Base-by-base conservation (phyloP, 1,140 invertebrate genomes). In the Ladona fulva region DNA sequence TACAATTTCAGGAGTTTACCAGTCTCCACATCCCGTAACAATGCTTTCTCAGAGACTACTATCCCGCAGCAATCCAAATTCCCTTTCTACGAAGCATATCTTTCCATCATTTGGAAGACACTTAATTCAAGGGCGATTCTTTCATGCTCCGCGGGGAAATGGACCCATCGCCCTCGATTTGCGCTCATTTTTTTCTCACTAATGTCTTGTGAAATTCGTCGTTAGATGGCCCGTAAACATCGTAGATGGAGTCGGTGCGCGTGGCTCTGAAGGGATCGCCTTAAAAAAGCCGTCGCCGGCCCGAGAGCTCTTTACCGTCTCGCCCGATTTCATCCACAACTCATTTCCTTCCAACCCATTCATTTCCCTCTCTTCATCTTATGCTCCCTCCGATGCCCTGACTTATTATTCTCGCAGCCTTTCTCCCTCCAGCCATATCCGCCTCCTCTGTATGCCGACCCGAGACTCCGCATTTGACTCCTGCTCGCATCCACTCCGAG, bases 331-430 rank as follows among this genome's bases (percentile, higher is more conserved):
- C 52, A 66, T 66, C 52, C 52, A 66, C 52, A 66, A 66, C 16
- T 66, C 52, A 66, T 66, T 66, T 66, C n/a, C 52, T 66, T 66
- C 52, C 52, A 66, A 6, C 52, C 52, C 52, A 66, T 66, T 66
- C 52, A 66, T 66, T 66, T 66, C n/a, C 52, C 52, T 52, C 44
- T 19, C 44, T 66, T 19, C 52, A 66, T 66, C 52, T 66, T 22
- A 52, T 19, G 10, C 52, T 5, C 52, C 52, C 52, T 66, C 52
- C 52, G 52, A 19, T 66, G 16, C 52, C 52, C 52, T 16, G 16
- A 16, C n/a, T 16, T 22, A 22, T 66, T 22, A 19, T 22, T 19
- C 14, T 19, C 52, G 16, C 44, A 16, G 14, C 52, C 52, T 19
- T 66, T 3, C 12, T 22, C 52, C 52, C 5, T 22, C 52, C 52